Conservation (phyloP, 23 tunicate species). For the Trididemnum nubilum region DNA sequence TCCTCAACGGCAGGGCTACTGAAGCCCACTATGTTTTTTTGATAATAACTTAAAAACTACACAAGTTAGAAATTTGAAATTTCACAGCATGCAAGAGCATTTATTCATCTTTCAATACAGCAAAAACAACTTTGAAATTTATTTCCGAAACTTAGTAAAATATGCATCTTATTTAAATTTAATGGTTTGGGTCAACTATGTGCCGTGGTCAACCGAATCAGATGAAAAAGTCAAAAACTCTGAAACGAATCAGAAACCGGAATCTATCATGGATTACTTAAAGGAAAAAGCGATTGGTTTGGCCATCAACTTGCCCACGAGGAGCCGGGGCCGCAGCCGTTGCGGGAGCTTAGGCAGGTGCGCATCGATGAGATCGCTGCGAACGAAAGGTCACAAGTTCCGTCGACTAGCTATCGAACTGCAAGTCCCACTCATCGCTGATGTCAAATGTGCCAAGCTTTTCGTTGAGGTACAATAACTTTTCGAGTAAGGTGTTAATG, state of each 20-base stretch:
- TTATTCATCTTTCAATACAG: too few species aligned
- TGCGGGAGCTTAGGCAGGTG: slow-evolving; percentile 63
- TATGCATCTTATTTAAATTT: too few species aligned
- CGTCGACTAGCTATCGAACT: slow-evolving; percentile 77
- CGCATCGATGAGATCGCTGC: slow-evolving; percentile 31
- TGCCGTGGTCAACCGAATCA: slow-evolving; percentile 70
- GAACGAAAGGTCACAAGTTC: slow-evolving; percentile 65
- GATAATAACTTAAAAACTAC: too few species aligned
- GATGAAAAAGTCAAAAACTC: slow-evolving; percentile 21
- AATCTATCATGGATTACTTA: slow-evolving; percentile 73
- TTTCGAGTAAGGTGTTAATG: too few species aligned
- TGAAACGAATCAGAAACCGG: too few species aligned
- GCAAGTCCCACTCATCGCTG: slow-evolving; percentile 84
- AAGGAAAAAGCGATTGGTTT: slow-evolving; percentile 45
- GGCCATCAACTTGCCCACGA: slow-evolving; percentile 82
- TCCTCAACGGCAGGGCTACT: too few species aligned
- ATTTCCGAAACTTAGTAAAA: too few species aligned
- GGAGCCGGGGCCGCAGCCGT: slow-evolving; percentile 78
- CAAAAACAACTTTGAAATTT: too few species aligned
- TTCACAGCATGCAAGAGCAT: too few species aligned
- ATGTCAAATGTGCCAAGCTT: slow-evolving; percentile 88
- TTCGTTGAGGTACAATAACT: slow-evolving; percentile 78
- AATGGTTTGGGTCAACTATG: slow-evolving; percentile 66
- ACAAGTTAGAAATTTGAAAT: too few species aligned
- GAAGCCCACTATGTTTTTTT: too few species aligned